Percentiles rank a stretch among this genome's conserved stretches.
Conservation (phyloP, 2,888 invertebrate genomes). For the Ectemnius lituratus region DNA sequence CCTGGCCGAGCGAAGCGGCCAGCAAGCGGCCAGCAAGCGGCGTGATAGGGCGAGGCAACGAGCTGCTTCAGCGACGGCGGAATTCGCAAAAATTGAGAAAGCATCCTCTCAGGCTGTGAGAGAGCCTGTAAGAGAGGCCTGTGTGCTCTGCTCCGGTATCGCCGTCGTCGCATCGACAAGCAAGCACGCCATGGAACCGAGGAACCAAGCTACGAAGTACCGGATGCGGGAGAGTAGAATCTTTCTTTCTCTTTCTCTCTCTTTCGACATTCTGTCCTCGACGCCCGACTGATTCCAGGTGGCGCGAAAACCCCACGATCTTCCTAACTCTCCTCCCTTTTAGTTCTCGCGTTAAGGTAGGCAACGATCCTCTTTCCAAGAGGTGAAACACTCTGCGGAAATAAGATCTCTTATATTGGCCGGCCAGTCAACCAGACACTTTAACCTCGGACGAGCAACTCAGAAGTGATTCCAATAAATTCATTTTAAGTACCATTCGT, state of each 20-base stretch:
- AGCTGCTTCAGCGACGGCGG: constrained; percentile 27
- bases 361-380: background rate
- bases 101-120: constrained; percentile 26
- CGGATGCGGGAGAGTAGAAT: background rate
- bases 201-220: no score
- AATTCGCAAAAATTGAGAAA: constrained; percentile 48
- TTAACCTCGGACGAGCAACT: no score
- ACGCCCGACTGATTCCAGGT: no score
- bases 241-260: no score
- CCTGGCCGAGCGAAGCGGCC: background rate
- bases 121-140: background rate
- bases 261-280: background rate
- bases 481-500: constrained; percentile 2
- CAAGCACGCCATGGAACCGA: no score
- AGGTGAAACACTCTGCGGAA: background rate
- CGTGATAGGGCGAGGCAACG: constrained; percentile 49
- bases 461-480: constrained; percentile 3
- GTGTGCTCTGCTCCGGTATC: background rate
- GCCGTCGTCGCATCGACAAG: background rate
- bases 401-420: constrained; percentile 6
- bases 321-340: no score
- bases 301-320: no score
- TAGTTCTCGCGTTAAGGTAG: background rate
- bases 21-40: constrained; percentile 11
- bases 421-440: background rate